Evolutionary conservation across 2,888 invertebrate species (phyloP).

Genomic region (Fissipunctia ypsillon): DNA sequence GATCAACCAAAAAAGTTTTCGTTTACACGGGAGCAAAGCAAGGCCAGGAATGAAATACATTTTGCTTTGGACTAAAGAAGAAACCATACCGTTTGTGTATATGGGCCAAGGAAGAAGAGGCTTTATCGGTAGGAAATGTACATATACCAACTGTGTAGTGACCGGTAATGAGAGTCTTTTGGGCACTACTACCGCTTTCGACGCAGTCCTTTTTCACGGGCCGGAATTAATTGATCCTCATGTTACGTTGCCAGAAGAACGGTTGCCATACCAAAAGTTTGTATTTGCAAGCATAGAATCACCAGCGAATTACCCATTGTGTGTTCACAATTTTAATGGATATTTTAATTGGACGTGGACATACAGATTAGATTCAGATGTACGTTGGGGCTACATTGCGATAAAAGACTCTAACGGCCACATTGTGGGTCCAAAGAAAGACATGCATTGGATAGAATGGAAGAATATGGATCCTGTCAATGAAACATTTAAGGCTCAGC

Average conservation of each 20-base stretch:
- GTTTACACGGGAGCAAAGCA: neutral
- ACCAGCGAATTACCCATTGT: constrained; percentile 77
- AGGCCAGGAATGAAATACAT: constrained; percentile 71
- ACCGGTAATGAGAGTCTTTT: constrained; percentile 72
- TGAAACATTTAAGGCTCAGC: constrained; percentile 67
- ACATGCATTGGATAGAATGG: constrained; percentile 79
- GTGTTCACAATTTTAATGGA: constrained; percentile 71
- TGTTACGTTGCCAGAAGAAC: constrained; percentile 65
- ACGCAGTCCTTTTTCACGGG: constrained; percentile 79
- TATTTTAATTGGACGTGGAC: constrained; percentile 87
- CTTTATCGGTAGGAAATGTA: constrained; percentile 76
- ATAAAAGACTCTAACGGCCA: constrained; percentile 74
- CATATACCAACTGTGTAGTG: constrained; percentile 79
- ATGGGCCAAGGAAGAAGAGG: constrained; percentile 69
- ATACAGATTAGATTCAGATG: constrained; percentile 79
- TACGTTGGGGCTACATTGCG: constrained; percentile 80
- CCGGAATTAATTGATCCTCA: constrained; percentile 68
- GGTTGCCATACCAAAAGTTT: constrained; percentile 79
- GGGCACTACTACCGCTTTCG: constrained; percentile 74
- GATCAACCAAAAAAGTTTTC: neutral
- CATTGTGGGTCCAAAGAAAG: constrained; percentile 77
- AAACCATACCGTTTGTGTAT: constrained; percentile 71
- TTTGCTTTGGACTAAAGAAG: constrained; percentile 74
- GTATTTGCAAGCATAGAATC: constrained; percentile 82
- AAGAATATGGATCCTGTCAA: constrained; percentile 72